Percentiles rank a stretch among this genome's conserved stretches.
Evolutionary conservation across 1,140 invertebrate species (phyloP).

Genomic region (Radopholus similis): DNA sequence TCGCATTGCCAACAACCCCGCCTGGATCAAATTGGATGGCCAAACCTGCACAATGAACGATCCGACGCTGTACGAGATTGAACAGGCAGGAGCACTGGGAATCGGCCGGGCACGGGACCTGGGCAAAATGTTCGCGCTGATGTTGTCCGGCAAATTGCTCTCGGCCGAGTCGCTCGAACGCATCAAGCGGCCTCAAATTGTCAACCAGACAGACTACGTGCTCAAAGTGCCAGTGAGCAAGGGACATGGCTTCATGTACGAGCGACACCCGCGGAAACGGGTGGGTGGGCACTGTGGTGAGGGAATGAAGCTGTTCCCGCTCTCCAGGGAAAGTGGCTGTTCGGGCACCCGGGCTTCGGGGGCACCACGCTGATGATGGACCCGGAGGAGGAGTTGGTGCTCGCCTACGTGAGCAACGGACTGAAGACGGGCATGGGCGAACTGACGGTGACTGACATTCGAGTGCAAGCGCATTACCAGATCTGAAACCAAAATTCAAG

Average conservation of each 20-base stretch:
- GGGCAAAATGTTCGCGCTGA: constrained; percentile 42
- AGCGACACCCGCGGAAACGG: constrained; percentile 42
- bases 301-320: background rate
- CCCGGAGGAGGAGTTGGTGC: constrained; percentile 48
- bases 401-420: constrained; percentile 52
- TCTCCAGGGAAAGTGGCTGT: constrained; percentile 47
- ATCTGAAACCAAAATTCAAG: too few species aligned
- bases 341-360: constrained; percentile 52
- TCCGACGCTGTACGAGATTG: constrained; percentile 44
- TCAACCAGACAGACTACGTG: constrained; percentile 34
- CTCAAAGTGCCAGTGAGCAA: constrained; percentile 45
- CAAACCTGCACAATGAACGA: constrained; percentile 48
- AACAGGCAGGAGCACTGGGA: constrained; percentile 52
- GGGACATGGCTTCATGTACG: constrained; percentile 54
- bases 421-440: constrained; percentile 55
- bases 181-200: constrained; percentile 38
- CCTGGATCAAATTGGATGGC: constrained; percentile 48
- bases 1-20: constrained; percentile 35
- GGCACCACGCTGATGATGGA: constrained; percentile 51
- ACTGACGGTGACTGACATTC: constrained; percentile 46
- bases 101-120: constrained; percentile 50
- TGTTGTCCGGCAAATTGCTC: constrained; percentile 47
- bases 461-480: too few species aligned
- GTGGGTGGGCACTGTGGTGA: constrained; percentile 9
- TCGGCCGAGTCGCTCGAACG: constrained; percentile 37